Evolutionary conservation across 2,797 vertebrate species (phyloP).

Genomic region (Pseudochirops cupreus): DNA sequence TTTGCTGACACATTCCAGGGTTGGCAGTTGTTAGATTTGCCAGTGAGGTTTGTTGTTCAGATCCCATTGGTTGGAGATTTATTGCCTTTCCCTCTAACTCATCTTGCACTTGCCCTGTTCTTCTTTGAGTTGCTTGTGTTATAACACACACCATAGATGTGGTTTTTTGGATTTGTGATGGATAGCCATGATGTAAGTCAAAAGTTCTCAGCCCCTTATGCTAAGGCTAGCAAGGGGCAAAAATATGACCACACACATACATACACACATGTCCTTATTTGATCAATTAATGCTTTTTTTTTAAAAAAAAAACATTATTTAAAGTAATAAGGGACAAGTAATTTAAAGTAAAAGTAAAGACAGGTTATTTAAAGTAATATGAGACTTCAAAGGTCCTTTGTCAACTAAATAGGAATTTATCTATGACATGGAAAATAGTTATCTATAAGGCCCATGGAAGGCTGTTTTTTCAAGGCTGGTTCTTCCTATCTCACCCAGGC

Average conservation of each 20-base stretch:
- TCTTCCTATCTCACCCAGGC: background rate
- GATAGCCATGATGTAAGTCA: background rate
- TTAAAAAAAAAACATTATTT: background rate
- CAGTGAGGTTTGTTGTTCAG: constrained; percentile 69
- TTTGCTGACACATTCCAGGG: constrained; percentile 78
- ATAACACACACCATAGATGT: constrained; percentile 42
- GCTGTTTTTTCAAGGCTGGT: background rate
- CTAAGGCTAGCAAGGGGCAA: background rate
- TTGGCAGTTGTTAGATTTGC: constrained; percentile 80
- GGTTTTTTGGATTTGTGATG: background rate
- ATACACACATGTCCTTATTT: background rate
- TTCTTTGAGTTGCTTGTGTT: background rate
- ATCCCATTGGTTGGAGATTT: constrained; percentile 73
- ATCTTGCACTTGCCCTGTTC: constrained; percentile 33
- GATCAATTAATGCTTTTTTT: background rate
- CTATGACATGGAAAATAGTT: background rate
- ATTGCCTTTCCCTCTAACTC: constrained; percentile 74
- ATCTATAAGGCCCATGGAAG: background rate
- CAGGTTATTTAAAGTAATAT: background rate
- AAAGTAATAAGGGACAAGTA: background rate
- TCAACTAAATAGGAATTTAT: background rate
- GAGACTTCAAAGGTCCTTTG: background rate
- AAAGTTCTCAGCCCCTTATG: background rate
- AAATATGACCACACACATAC: background rate
- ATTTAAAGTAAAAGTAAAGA: background rate